Base-by-base conservation (phyloP, 2,888 invertebrate species). In the Lydus trimaculatus region DNA sequence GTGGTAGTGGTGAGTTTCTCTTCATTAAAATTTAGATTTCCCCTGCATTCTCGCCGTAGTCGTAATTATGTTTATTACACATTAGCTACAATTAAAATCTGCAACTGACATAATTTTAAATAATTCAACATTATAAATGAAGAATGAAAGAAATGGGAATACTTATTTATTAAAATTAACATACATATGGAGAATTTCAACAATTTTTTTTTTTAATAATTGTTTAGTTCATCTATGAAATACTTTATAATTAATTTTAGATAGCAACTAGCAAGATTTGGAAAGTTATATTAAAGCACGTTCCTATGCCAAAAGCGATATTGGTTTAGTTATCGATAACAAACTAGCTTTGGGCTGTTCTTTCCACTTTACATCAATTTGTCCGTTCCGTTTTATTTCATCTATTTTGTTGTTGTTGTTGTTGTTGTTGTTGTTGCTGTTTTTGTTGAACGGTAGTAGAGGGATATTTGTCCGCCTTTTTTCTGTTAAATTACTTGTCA, bases 1-100 rank as follows among this genome's bases (percentile, higher is more conserved):
- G 72, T 72, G 74, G n/a, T 17, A 11, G 43, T 52, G 52, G 52
- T 52, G 52, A 52, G 52, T 52, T 23, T 52, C 52, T 52, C 52
- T 80, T 80, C 80, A 80, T 80, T 80, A 80, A 79, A 80, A 80
- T 80, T 79, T 80, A 80, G 78, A 74, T 77, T 77, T 76, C 66
- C 78, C 76, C 78, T 36, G 71, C 77, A 78, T 76, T 78, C 77
- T 72, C 60, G 64, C 71, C 70, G 68, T 52, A 69, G 72, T 75
- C 66, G 70, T 73, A 73, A 73, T 76, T 76, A 74, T 75, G 69
- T 72, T 68, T 67, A 68, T 69, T 63, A 70, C 72, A 65, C 73
- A 72, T 75, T 74, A 61, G 63, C 65, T 62, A 71, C 74, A 74
- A 74, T 76, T 76, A 76, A 67, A 65, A 69, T 65, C 69, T 62